Evolutionary conservation across 2,797 vertebrate genomes (phyloP).

Genomic region (Muscicapa striata): DNA sequence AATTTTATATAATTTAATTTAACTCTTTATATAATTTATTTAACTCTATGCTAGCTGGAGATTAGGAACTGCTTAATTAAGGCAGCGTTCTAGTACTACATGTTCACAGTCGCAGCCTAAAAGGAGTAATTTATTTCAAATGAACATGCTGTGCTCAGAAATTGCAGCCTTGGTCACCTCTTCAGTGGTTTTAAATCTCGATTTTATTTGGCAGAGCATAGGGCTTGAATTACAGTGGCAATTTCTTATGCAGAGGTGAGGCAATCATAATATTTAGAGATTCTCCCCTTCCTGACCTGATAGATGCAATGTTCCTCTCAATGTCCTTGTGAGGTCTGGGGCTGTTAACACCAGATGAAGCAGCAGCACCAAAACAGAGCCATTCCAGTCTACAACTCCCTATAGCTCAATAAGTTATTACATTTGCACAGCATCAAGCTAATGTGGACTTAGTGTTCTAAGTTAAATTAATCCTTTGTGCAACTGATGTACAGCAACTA

Average conservation of each 20-base stretch:
- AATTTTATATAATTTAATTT: not conserved
- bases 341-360: not conserved
- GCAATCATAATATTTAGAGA: not conserved
- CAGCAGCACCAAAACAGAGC: not conserved
- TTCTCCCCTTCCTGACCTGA: not conserved
- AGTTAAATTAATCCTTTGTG: constrained; percentile 26
- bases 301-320: not conserved
- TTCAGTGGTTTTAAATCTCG: not conserved
- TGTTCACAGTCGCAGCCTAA: not conserved
- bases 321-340: not conserved
- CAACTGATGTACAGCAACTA: not conserved
- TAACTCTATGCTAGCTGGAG: not conserved
- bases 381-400: not conserved
- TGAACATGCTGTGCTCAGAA: not conserved
- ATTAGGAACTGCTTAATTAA: not conserved
- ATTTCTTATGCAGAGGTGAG: not conserved
- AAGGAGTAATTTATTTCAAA: not conserved
- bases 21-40: no score
- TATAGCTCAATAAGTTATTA: not conserved
- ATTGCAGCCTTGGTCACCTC: not conserved
- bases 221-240: not conserved
- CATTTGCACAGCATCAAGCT: not conserved
- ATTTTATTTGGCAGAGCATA: not conserved
- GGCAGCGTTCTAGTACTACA: not conserved
- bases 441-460: not conserved